These are phyloP conservation scores for Miichthys miiuy DNA, from an alignment of 2,797 vertebrate species.

Conservation along the genomic window DNA sequence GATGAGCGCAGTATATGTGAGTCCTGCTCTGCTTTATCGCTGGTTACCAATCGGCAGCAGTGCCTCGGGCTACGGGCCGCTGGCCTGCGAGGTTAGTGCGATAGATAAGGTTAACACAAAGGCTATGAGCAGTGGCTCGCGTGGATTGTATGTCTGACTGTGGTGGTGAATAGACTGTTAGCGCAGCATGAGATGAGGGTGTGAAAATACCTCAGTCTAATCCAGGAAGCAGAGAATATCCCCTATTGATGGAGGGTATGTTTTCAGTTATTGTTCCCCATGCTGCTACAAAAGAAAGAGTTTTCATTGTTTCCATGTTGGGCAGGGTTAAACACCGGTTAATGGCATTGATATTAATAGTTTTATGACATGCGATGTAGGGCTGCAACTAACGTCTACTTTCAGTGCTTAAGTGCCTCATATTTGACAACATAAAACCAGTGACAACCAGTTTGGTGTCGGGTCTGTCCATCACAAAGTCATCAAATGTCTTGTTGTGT, in stretches of 20 bases:
- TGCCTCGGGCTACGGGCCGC: conserved; percentile 49
- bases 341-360: background rate
- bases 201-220: background rate
- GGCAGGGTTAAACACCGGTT: background rate
- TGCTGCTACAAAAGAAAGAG: background rate
- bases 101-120: conserved; percentile 38
- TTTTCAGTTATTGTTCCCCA: background rate
- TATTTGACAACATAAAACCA: background rate
- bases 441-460: background rate
- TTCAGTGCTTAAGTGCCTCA: background rate
- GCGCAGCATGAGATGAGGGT: background rate
- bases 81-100: conserved; percentile 39
- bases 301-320: background rate
- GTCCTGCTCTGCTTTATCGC: conserved; percentile 41
- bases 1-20: conserved; percentile 62
- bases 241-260: background rate
- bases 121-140: conserved; percentile 2
- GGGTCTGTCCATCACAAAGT: background rate
- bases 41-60: conserved; percentile 47
- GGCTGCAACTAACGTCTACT: background rate
- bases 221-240: background rate
- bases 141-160: conserved; percentile 28
- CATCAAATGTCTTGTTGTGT: background rate
- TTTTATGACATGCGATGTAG: background rate
- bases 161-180: conserved; percentile 10